Conservation (phyloP, 1,140 invertebrate species). For the Mylabris phalerata region DNA sequence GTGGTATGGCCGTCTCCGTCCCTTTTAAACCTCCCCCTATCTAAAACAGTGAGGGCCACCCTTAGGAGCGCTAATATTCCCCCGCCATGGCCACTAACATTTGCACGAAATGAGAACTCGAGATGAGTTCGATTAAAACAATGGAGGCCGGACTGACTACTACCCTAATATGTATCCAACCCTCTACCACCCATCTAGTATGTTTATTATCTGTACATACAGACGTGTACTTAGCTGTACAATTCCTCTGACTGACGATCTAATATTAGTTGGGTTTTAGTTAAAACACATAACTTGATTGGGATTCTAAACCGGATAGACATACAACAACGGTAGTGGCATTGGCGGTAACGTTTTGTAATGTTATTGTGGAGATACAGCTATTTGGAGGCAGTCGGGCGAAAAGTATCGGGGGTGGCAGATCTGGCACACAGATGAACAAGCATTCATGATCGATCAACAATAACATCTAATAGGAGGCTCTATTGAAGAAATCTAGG, state of each 20-base stretch:
- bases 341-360: too few species aligned
- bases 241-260: background rate
- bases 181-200: background rate
- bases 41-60: conserved; percentile 20
- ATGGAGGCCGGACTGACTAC: conserved; percentile 30
- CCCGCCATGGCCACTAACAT: conserved; percentile 37
- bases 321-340: too few species aligned
- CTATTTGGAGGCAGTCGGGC: too few species aligned
- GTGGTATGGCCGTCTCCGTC: conserved; percentile 17
- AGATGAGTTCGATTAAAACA: conserved; percentile 44
- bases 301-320: too few species aligned
- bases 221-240: background rate
- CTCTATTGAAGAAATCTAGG: too few species aligned
- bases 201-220: background rate
- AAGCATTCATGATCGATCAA: too few species aligned
- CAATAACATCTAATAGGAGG: too few species aligned
- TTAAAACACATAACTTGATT: conserved; percentile 1
- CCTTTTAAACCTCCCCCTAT: conserved; percentile 19
- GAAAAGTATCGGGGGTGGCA: too few species aligned
- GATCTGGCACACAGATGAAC: too few species aligned
- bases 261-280: conserved; percentile 13
- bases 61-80: conserved; percentile 41
- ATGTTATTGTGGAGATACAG: too few species aligned
- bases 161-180: background rate
- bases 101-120: conserved; percentile 42